A percentile compares a stretch with the other conserved stretches of the same genome.
Evolutionary conservation across 2,113 vertebrate species (phyloP).

Genomic region (Sylvilagus bachmani): DNA sequence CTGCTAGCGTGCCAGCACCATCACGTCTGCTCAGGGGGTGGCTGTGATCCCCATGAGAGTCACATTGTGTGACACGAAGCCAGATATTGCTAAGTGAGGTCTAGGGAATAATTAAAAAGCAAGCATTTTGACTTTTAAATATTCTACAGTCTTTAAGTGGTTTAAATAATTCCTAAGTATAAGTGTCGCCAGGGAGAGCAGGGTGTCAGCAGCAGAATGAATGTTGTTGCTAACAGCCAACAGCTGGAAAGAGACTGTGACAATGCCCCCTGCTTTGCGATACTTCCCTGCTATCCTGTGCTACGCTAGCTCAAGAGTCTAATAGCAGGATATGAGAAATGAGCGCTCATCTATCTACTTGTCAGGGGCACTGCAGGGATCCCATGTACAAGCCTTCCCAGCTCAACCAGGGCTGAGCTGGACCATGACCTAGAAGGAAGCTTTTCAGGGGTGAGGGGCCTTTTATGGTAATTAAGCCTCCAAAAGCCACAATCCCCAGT

Average conservation of each 20-base stretch:
- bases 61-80: conserved; percentile 66
- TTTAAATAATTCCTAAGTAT: conserved; percentile 77
- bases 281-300: conserved; percentile 60
- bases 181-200: conserved; percentile 59
- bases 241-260: conserved; percentile 79
- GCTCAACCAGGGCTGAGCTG: conserved; percentile 68
- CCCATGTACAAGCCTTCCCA: conserved; percentile 59
- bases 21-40: conserved; percentile 5
- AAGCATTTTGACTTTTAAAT: conserved; percentile 80
- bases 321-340: conserved; percentile 70
- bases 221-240: conserved; percentile 79
- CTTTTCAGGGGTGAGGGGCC: conserved; percentile 70
- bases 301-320: conserved; percentile 47
- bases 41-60: conserved; percentile 54
- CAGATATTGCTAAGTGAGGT: conserved; percentile 58
- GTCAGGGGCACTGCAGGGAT: conserved; percentile 76
- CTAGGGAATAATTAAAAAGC: conserved; percentile 74
- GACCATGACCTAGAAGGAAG: conserved; percentile 77
- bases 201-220: conserved; percentile 73
- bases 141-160: conserved; percentile 56
- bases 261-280: conserved; percentile 69
- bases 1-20: background rate
- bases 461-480: conserved; percentile 82
- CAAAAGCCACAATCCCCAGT: conserved; percentile 73
- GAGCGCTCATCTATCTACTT: conserved; percentile 79